Percentiles rank a stretch among this genome's conserved stretches.
Evolutionary conservation across 2,888 invertebrate species (phyloP).

Genomic region (Helleia helle): DNA sequence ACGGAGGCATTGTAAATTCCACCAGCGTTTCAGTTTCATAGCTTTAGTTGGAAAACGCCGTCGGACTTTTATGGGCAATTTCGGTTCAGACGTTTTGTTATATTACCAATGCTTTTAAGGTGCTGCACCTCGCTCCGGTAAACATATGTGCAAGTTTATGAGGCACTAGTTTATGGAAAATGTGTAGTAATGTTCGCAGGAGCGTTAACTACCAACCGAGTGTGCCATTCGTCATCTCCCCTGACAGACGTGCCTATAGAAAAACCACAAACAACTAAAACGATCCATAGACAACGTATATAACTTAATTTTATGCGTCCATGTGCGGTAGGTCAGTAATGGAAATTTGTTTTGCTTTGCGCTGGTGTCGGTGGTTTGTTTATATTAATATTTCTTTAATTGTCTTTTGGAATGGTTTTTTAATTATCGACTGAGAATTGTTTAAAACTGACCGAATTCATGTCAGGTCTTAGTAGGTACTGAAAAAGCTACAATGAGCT

Average conservation of each 20-base stretch:
- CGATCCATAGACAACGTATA: conserved; percentile 1
- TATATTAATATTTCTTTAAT: background rate
- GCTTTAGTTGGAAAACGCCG: conserved; percentile 73
- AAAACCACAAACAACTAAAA: conserved; percentile 16
- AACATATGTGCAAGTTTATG: conserved; percentile 69
- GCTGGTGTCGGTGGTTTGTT: too few species aligned
- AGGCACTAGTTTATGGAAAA: conserved; percentile 61
- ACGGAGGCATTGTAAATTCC: conserved; percentile 69
- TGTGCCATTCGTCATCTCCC: conserved; percentile 24
- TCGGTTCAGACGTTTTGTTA: conserved; percentile 75
- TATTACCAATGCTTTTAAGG: conserved; percentile 75
- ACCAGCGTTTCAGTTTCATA: conserved; percentile 69
- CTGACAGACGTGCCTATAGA: conserved; percentile 37
- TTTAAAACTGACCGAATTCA: too few species aligned
- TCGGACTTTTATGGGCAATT: conserved; percentile 73
- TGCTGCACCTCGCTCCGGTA: conserved; percentile 66
- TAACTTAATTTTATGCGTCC: conserved; percentile 1
- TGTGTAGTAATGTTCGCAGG: conserved; percentile 50
- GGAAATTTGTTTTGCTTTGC: background rate
- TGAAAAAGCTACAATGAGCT: too few species aligned
- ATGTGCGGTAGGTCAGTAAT: background rate
- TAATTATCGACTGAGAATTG: too few species aligned
- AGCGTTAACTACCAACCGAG: conserved; percentile 36
- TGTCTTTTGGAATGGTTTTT: too few species aligned
- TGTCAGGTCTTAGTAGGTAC: too few species aligned